Evolutionary conservation across 35 echinoderm and acorn worm genomes (phyloP).

Genomic region (Holothuria glaberrima): DNA sequence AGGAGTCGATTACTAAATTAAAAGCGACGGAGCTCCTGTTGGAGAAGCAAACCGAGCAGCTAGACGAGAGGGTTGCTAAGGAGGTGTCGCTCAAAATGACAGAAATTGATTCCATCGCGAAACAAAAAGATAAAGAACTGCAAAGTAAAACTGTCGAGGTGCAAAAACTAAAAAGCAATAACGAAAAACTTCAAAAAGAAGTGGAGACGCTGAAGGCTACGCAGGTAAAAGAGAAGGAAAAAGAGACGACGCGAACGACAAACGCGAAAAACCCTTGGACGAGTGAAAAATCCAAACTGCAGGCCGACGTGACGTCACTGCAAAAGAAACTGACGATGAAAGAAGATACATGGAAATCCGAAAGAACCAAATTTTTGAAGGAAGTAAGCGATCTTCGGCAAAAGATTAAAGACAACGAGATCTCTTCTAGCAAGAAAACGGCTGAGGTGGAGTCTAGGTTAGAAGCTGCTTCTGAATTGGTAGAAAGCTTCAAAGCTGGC

Average conservation of each 20-base stretch:
- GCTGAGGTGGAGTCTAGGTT: constrained; percentile 67
- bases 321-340: constrained; percentile 60
- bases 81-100: constrained; percentile 52
- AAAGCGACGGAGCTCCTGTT: constrained; percentile 49
- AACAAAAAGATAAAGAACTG: constrained; percentile 67
- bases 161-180: constrained; percentile 55
- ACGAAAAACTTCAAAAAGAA: constrained; percentile 55
- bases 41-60: constrained; percentile 52
- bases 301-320: constrained; percentile 64
- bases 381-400: constrained; percentile 70
- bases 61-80: constrained; percentile 46
- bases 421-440: constrained; percentile 17
- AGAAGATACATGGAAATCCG: constrained; percentile 80
- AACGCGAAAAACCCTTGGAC: constrained; percentile 66
- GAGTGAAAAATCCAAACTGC: constrained; percentile 75
- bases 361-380: constrained; percentile 62
- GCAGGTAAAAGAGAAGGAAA: constrained; percentile 57
- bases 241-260: constrained; percentile 60
- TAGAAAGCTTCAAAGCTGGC: constrained; percentile 76
- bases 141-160: constrained; percentile 63
- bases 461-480: constrained; percentile 88
- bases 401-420: constrained; percentile 68
- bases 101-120: constrained; percentile 54
- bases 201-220: constrained; percentile 45
- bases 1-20: constrained; percentile 56